Conservation (phyloP, 2,113 vertebrate genomes). For the Rhabdornis inornatus region DNA sequence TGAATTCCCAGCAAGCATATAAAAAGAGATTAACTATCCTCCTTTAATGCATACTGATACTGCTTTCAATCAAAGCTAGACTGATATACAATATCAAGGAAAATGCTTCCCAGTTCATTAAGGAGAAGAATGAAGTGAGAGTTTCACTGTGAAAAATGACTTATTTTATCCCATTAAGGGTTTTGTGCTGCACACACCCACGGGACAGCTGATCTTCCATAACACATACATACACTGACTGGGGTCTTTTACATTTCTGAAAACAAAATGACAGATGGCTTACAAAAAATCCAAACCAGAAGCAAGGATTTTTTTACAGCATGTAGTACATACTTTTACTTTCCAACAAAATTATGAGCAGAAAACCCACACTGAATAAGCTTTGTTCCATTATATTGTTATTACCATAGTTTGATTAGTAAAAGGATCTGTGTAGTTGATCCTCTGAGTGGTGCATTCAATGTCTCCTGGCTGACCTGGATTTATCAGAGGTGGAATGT, state of each 20-base stretch:
- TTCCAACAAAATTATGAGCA: background rate
- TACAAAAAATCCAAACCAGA: background rate
- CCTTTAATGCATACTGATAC: background rate
- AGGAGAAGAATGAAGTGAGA: background rate
- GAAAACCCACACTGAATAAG: background rate
- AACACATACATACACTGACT: background rate
- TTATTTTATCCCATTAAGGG: background rate
- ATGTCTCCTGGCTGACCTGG: constrained; percentile 77
- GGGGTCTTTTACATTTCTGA: background rate
- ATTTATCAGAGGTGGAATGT: constrained; percentile 82
- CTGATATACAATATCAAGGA: background rate
- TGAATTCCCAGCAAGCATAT: background rate
- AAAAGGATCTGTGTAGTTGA: constrained; percentile 88
- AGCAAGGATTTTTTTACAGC: background rate
- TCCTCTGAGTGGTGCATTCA: constrained; percentile 77
- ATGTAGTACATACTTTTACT: background rate
- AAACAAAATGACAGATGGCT: background rate
- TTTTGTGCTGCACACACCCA: background rate
- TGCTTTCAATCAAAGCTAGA: background rate
- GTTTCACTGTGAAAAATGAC: background rate
- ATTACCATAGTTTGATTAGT: constrained; percentile 84
- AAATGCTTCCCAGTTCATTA: background rate
- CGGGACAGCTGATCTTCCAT: background rate
- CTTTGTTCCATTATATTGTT: background rate
- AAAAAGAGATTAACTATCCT: background rate